Conservation (phyloP, 1,140 invertebrate species). For the Drosophila ananassae region DNA sequence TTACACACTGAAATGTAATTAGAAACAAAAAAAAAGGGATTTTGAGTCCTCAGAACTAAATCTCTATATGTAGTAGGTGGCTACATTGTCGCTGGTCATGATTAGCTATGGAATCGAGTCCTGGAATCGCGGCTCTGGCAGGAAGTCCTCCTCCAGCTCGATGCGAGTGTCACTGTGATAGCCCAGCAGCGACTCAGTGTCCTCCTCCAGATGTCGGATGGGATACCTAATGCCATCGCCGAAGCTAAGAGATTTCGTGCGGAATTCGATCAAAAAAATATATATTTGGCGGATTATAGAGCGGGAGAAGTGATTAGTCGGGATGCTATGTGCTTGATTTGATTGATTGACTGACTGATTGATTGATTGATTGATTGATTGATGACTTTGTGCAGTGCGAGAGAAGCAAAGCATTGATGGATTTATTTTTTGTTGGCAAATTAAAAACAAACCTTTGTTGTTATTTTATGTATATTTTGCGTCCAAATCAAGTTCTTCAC, state of each 20-base stretch:
- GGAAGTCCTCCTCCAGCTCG: slow-evolving; percentile 83
- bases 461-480: slow-evolving; percentile 12
- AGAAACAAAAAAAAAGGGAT: slow-evolving; percentile 1
- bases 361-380: slow-evolving; percentile 22
- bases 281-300: not conserved
- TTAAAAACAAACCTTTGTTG: slow-evolving; percentile 65
- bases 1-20: slow-evolving; percentile 30
- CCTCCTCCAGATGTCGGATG: slow-evolving; percentile 91
- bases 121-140: slow-evolving; percentile 74
- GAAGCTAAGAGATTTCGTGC: slow-evolving; percentile 86
- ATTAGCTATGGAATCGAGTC: slow-evolving; percentile 82
- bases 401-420: slow-evolving; percentile 28
- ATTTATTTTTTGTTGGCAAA: slow-evolving; percentile 52
- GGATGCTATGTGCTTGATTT: slow-evolving; percentile 13
- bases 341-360: slow-evolving; percentile 1
- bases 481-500: slow-evolving; percentile 21
- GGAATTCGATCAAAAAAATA: not conserved
- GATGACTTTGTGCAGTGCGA: slow-evolving; percentile 35
- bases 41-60: not conserved
- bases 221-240: slow-evolving; percentile 95
- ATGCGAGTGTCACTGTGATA: slow-evolving; percentile 85
- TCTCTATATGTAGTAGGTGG: slow-evolving; percentile 78
- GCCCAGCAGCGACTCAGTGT: slow-evolving; percentile 90
- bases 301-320: slow-evolving; percentile 20
- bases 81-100: slow-evolving; percentile 78